Percentiles rank a stretch among this genome's conserved stretches.
phyloP scores from a whole-genome alignment of 1,140 invertebrate genomes.

The Thaumetopoea pityocampa region DNA sequence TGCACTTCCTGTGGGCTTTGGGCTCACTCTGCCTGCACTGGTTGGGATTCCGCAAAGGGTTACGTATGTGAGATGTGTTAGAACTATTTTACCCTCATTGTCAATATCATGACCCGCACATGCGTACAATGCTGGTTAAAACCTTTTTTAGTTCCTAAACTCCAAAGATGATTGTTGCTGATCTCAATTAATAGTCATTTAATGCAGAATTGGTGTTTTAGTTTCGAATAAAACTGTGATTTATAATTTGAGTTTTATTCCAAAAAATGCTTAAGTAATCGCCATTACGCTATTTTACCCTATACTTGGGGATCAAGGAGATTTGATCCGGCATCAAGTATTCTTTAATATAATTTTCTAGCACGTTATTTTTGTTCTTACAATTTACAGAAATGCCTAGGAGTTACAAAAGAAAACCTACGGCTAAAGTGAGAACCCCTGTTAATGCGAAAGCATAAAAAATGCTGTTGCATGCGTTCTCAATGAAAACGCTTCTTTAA shows the following conservation, averaged over 20 bases:
- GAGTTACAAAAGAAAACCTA: too few relatives aligned
- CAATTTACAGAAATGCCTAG: too few relatives aligned
- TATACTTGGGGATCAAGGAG: too few relatives aligned
- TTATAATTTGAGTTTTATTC: constrained; percentile 19
- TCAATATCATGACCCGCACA: constrained; percentile 18
- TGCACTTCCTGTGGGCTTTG: constrained; percentile 20
- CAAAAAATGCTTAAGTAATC: constrained; percentile 18
- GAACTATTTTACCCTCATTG: constrained; percentile 14
- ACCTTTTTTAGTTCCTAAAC: constrained; percentile 19
- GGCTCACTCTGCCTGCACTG: constrained; percentile 17
- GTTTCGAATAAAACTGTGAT: constrained; percentile 8
- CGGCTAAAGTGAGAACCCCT: too few relatives aligned
- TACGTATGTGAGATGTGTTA: constrained; percentile 25
- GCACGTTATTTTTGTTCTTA: too few relatives aligned
- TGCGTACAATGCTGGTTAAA: constrained; percentile 20
- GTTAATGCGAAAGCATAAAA: too few relatives aligned
- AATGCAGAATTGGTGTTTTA: constrained; percentile 10
- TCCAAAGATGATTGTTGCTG: constrained; percentile 20
- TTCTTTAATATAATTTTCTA: too few relatives aligned
- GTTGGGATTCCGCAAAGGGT: constrained; percentile 18
- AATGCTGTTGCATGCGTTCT: too few relatives aligned
- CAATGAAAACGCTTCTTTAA: too few relatives aligned
- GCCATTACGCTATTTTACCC: constrained; percentile 17
- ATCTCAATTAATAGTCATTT: constrained; percentile 14
- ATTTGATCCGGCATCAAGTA: too few relatives aligned